phyloP scores from a whole-genome alignment of 2,888 invertebrate genomes.

The Nysson spinosus region DNA sequence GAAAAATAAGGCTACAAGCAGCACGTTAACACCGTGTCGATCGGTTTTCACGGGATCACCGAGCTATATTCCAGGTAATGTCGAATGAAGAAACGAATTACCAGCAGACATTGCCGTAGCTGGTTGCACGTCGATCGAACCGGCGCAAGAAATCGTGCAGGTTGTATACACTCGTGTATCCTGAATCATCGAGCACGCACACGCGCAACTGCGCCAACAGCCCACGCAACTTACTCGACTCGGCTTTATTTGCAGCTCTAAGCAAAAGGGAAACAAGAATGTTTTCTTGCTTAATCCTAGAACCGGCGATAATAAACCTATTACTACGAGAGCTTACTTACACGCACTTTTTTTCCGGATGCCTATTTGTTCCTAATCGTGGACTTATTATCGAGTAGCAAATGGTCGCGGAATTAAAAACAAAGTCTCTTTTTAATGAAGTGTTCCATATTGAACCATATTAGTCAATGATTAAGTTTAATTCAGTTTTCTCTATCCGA shows the following conservation, averaged over 20 bases:
- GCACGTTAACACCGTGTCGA: conserved; percentile 35
- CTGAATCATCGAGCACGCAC: conserved; percentile 19
- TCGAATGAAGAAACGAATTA: conserved; percentile 21
- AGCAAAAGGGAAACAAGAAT: conserved; percentile 1
- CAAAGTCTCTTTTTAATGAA: no score
- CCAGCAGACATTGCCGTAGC: conserved; percentile 2
- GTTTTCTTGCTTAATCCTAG: conserved; percentile 12
- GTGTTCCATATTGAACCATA: no score
- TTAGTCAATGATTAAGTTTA: no score
- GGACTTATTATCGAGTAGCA: background rate
- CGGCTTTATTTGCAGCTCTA: background rate
- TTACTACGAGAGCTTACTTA: no score
- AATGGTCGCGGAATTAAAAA: no score
- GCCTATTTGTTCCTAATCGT: background rate
- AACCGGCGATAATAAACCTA: conserved; percentile 4
- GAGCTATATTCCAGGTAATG: conserved; percentile 34
- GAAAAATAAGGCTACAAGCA: conserved; percentile 40
- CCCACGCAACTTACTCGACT: conserved; percentile 29
- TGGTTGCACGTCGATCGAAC: conserved; percentile 11
- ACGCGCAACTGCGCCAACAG: conserved; percentile 11
- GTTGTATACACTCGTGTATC: conserved; percentile 10
- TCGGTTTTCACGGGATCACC: conserved; percentile 34
- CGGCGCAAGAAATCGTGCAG: conserved; percentile 22
- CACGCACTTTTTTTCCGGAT: background rate
- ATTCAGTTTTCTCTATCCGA: no score